phyloP scores from a whole-genome alignment of 2,888 invertebrate genomes.

The Apotomis turbidana region DNA sequence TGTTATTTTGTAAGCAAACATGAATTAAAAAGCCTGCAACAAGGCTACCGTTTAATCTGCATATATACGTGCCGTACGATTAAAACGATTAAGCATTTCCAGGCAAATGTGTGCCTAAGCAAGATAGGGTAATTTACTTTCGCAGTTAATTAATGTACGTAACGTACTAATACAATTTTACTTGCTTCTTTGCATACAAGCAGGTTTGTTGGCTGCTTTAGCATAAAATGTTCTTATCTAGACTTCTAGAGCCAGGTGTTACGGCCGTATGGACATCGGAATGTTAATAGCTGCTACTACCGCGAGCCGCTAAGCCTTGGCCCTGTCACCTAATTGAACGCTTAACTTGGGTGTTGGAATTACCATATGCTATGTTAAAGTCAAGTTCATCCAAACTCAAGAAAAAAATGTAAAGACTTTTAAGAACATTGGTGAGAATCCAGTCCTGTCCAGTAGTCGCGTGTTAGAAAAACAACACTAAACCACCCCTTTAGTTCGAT shows the following conservation, averaged over 20 bases:
- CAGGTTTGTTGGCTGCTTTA: conserved; percentile 25
- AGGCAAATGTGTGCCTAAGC: conserved; percentile 13
- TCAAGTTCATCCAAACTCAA: too few species aligned
- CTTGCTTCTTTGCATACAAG: conserved; percentile 29
- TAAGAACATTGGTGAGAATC: too few species aligned
- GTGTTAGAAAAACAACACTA: too few species aligned
- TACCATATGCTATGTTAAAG: not conserved
- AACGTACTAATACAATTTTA: conserved; percentile 29
- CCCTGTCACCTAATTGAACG: conserved; percentile 32
- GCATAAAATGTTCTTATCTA: conserved; percentile 38
- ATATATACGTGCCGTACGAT: conserved; percentile 18
- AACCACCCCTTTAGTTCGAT: too few species aligned
- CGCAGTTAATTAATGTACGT: conserved; percentile 22
- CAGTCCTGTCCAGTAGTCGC: too few species aligned
- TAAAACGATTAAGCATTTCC: conserved; percentile 19
- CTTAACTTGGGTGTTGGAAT: not conserved
- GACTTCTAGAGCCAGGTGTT: conserved; percentile 13
- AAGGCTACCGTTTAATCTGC: conserved; percentile 22
- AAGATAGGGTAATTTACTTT: conserved; percentile 24
- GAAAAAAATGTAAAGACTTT: too few species aligned
- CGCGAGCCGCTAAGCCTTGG: conserved; percentile 29
- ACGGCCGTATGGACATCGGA: conserved; percentile 22
- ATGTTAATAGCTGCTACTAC: conserved; percentile 21
- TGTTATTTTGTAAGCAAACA: conserved; percentile 15
- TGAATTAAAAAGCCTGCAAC: conserved; percentile 20